phyloP scores from a whole-genome alignment of 2,797 vertebrate genomes.

The Microtus agrestis region DNA sequence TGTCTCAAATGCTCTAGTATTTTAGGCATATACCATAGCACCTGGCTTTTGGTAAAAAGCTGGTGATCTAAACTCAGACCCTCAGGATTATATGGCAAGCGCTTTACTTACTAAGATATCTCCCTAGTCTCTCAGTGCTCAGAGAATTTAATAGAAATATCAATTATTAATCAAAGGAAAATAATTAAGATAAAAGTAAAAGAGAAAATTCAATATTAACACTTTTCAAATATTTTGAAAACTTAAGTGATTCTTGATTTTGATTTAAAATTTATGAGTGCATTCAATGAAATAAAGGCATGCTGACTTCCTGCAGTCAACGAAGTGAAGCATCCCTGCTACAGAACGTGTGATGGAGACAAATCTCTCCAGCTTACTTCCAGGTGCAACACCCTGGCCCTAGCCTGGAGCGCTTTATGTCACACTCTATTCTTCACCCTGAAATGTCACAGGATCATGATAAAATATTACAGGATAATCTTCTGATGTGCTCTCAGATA shows the following conservation, averaged over 20 bases:
- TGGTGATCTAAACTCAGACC: background rate
- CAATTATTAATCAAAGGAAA: conserved; percentile 46
- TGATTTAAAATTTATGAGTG: conserved; percentile 46
- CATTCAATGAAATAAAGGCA: background rate
- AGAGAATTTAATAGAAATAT: conserved; percentile 41
- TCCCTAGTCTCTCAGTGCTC: background rate
- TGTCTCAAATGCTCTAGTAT: background rate
- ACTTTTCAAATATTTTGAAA: conserved; percentile 27
- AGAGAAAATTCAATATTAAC: conserved; percentile 39
- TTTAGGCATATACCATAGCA: background rate
- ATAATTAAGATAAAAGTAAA: background rate
- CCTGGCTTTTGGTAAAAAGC: background rate
- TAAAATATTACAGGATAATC: conserved; percentile 66
- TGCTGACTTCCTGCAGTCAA: conserved; percentile 6
- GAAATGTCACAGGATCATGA: conserved; percentile 59
- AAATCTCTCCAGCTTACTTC: conserved; percentile 30
- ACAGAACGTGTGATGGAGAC: conserved; percentile 34
- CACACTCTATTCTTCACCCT: conserved; percentile 56
- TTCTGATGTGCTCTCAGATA: conserved; percentile 67
- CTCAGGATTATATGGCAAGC: background rate
- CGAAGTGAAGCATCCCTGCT: conserved; percentile 35
- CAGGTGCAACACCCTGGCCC: background rate
- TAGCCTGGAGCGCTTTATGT: background rate
- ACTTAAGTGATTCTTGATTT: conserved; percentile 35
- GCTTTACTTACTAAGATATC: background rate